Conservation (phyloP, 2,888 invertebrate genomes). For the Abrostola triplasia region DNA sequence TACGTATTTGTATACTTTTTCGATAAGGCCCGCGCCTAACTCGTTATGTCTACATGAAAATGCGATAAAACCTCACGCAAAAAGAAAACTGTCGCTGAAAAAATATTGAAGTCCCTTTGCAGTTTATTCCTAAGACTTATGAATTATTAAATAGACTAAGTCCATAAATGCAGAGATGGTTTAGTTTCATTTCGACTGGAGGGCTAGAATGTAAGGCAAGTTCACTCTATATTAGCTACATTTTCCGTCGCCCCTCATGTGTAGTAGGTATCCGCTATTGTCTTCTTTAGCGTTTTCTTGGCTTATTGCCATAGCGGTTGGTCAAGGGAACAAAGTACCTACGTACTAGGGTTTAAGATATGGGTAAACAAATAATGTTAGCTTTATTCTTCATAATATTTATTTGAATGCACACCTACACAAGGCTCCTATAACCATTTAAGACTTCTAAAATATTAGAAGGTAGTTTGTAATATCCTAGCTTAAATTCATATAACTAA, state of each 20-base stretch:
- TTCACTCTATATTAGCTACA: slow-evolving; percentile 28
- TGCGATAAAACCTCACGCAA: slow-evolving; percentile 46
- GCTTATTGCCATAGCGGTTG: slow-evolving; percentile 30
- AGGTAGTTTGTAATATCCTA: no score
- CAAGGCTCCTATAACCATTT: no score
- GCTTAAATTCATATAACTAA: no score
- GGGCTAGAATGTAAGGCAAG: slow-evolving; percentile 33
- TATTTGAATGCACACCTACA: neutral
- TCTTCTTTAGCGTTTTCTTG: slow-evolving; percentile 49
- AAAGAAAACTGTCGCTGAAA: slow-evolving; percentile 41
- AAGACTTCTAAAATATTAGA: no score
- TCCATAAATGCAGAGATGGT: slow-evolving; percentile 39
- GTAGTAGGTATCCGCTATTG: slow-evolving; percentile 7
- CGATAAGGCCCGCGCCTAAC: slow-evolving; percentile 49
- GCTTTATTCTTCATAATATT: neutral
- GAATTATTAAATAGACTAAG: slow-evolving; percentile 53
- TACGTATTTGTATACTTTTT: slow-evolving; percentile 61
- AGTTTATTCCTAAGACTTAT: slow-evolving; percentile 37
- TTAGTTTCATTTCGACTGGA: slow-evolving; percentile 32
- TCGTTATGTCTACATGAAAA: slow-evolving; percentile 54
- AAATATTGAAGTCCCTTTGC: slow-evolving; percentile 22
- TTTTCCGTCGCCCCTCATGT: slow-evolving; percentile 32
- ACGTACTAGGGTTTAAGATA: neutral
- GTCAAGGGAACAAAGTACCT: slow-evolving; percentile 36
- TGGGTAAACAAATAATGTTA: slow-evolving; percentile 1